A percentile compares a stretch with the other conserved stretches of the same genome.
These are phyloP conservation scores for Drosophila suzukii DNA, from an alignment of 1,140 invertebrate genomes.

Conservation along the genomic window DNA sequence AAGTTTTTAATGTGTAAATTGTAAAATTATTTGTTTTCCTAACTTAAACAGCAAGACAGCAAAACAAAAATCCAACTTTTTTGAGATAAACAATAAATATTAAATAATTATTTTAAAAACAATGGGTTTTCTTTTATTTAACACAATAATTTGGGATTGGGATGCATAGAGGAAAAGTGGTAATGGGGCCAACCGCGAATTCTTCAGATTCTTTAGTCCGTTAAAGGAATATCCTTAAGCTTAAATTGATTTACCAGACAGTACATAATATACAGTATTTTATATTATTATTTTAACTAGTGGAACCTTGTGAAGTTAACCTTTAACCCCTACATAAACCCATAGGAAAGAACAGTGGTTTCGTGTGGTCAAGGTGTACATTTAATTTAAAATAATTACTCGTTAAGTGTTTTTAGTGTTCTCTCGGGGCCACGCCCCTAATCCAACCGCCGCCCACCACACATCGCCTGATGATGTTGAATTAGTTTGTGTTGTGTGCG, in stretches of 20 bases:
- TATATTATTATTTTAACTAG: background rate
- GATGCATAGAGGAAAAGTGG: no score
- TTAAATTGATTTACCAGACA: no score
- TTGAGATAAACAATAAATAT: conserved; percentile 74
- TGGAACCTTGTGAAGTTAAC: background rate
- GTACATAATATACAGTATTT: no score
- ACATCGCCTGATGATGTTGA: conserved; percentile 1
- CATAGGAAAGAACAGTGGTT: no score
- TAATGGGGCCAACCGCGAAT: background rate
- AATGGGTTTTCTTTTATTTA: background rate
- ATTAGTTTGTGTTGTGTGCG: conserved; percentile 9
- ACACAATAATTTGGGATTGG: background rate
- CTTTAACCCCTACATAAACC: background rate
- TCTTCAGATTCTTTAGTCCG: background rate
- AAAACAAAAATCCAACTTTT: conserved; percentile 63
- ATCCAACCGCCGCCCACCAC: background rate
- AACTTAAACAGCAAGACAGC: conserved; percentile 65
- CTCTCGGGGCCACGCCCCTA: conserved; percentile 4
- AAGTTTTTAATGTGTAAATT: conserved; percentile 78
- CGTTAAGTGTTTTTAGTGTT: conserved; percentile 30
- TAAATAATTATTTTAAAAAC: conserved; percentile 77
- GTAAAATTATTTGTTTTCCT: conserved; percentile 79
- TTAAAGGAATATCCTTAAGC: no score
- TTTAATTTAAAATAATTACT: conserved; percentile 13
- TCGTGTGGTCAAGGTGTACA: conserved; percentile 16